Conservation (phyloP, 2,797 vertebrate species). For the Pelobates cultripes region DNA sequence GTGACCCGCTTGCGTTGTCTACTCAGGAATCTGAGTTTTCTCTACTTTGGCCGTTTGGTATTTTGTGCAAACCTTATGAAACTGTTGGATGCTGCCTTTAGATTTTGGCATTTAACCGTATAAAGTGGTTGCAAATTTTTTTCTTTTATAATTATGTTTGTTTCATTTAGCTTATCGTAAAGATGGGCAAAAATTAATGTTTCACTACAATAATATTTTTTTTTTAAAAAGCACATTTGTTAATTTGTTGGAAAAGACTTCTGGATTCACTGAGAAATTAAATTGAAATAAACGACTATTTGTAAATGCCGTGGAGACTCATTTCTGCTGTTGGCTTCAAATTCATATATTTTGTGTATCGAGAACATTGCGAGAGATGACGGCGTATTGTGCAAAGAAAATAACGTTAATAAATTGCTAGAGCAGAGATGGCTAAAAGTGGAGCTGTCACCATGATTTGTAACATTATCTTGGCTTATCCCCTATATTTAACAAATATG, state of each 20-base stretch:
- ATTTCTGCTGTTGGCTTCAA: too few species aligned
- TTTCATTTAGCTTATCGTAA: slow-evolving; percentile 19
- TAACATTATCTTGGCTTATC: too few species aligned
- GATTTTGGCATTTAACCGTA: not conserved
- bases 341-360: too few species aligned
- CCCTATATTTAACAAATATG: too few species aligned
- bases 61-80: slow-evolving; percentile 60
- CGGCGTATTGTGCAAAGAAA: too few species aligned
- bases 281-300: slow-evolving; percentile 59
- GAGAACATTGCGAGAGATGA: too few species aligned
- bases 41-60: not conserved
- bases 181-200: not conserved
- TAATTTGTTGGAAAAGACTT: slow-evolving; percentile 58
- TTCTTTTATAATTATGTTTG: slow-evolving; percentile 9
- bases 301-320: slow-evolving; percentile 14
- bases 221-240: slow-evolving; percentile 33
- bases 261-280: slow-evolving; percentile 3
- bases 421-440: too few species aligned
- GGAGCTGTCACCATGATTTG: too few species aligned
- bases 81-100: slow-evolving; percentile 8
- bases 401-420: too few species aligned
- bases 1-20: slow-evolving; percentile 11
- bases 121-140: not conserved
- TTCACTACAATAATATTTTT: slow-evolving; percentile 19
- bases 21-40: slow-evolving; percentile 40